Conservation (phyloP, 2,888 invertebrate genomes). For the Mesoligia furuncula region DNA sequence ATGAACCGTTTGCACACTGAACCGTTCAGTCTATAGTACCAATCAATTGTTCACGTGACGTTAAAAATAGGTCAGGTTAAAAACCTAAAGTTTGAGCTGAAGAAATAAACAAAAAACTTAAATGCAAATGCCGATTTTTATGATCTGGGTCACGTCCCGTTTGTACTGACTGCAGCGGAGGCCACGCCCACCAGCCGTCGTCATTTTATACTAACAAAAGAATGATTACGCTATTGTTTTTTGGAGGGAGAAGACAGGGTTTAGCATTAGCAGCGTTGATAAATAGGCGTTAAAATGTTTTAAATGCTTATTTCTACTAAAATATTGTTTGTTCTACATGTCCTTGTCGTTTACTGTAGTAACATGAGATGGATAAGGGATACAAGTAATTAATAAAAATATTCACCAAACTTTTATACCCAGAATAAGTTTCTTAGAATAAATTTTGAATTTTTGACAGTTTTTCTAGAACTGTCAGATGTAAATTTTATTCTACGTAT, state of each 20-base stretch:
- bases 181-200: conserved; percentile 11
- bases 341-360: neutral
- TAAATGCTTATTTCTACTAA: neutral
- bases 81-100: conserved; percentile 32
- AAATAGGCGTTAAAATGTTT: neutral
- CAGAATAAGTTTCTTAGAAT: too few species aligned
- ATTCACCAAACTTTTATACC: neutral
- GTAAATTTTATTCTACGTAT: neutral
- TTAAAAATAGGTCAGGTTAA: conserved; percentile 41
- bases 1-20: conserved; percentile 10
- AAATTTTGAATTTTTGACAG: neutral
- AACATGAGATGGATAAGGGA: neutral
- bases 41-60: conserved; percentile 39
- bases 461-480: neutral
- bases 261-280: too few species aligned
- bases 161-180: conserved; percentile 35
- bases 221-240: conserved; percentile 6
- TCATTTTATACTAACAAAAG: conserved; percentile 44
- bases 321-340: neutral
- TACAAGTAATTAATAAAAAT: neutral
- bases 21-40: conserved; percentile 1
- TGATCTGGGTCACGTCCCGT: conserved; percentile 59
- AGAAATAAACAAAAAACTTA: conserved; percentile 49
- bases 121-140: conserved; percentile 58
- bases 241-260: too few species aligned